A percentile compares a stretch with the other conserved stretches of the same genome.
phyloP scores from a whole-genome alignment of 2,888 invertebrate species.

The Folsomia candida region DNA sequence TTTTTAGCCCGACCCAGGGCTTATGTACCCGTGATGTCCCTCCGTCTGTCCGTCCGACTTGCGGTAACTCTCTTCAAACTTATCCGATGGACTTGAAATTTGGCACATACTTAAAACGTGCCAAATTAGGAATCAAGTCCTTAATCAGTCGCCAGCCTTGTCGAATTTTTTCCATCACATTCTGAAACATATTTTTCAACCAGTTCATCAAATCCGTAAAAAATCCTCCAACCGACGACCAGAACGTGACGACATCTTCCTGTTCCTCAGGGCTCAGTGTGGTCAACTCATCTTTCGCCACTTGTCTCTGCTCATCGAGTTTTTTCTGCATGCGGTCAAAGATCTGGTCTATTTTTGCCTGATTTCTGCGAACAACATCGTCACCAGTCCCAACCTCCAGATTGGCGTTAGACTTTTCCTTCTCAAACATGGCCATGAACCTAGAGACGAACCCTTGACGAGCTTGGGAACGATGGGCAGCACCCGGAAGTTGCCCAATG shows the following conservation, averaged over 20 bases:
- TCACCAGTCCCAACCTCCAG: background rate
- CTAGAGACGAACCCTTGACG: background rate
- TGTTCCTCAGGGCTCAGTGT: background rate
- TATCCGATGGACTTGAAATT: too few species aligned
- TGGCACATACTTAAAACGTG: too few species aligned
- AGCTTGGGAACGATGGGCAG: background rate
- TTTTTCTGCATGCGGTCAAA: background rate
- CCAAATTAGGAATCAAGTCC: background rate
- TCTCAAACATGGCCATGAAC: background rate
- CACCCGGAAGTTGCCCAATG: background rate
- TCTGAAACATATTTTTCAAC: background rate
- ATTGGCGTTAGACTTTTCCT: background rate
- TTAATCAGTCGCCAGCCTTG: background rate
- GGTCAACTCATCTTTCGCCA: background rate
- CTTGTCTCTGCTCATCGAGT: background rate
- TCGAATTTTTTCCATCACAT: background rate
- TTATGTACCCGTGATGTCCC: too few species aligned
- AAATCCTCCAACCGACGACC: background rate
- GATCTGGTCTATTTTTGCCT: background rate
- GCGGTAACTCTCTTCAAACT: too few species aligned
- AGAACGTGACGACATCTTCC: slow-evolving; percentile 2
- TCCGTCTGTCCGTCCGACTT: too few species aligned
- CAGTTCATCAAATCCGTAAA: background rate
- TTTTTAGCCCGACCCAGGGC: too few species aligned
- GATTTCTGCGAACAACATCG: background rate